Base-by-base conservation (phyloP, 2,888 invertebrate species). In the Ophonus ardosiacus region DNA sequence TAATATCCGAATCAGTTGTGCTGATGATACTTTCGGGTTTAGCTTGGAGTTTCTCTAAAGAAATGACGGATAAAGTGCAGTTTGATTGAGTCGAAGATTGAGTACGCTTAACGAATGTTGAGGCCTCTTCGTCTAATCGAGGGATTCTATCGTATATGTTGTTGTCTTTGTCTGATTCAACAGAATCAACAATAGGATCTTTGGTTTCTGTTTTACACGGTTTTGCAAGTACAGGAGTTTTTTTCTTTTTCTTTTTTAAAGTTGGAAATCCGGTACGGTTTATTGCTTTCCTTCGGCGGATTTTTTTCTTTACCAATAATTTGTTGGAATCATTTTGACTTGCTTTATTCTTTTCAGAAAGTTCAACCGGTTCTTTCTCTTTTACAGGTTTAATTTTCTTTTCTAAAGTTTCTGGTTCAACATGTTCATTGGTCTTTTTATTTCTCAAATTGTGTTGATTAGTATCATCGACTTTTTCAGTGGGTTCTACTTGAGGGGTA, bases 191-290 rank as follows among this genome's bases (percentile, higher is more conserved):
- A 68, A 10, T 63, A 21, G 17, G 7, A 68, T 38, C 68, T 68
- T 68, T 74, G 43, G 68, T 78, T 24, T 91, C 86, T 57, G 59
- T 86, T 86, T 86, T 86, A 84, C 56, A 80, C 15, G 81, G 85
- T 68, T 87, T 86, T 63, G 21, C 10, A 1, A 86, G 86, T 15
- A 87, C 79, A 10, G 87, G 86, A 3, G 86, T 82, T 88, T 95
- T 96, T 90, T 96, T 96, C 90, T 97, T 97, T 91, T 97, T 97
- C 89, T 94, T 95, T 89, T 96, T 96, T 15, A 96, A 92, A 21
- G 95, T 96, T 0, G 98, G 98, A 90, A 98, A 98, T 3, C 98
- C 98, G 17, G 97, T 97, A 88, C 97, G 93, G 89, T 97, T 97
- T 61, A 96, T 95, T 18, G 96, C 94, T 90, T 97, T 95, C 59